Base-by-base conservation (phyloP, 2,797 vertebrate genomes). In the Aselliscus stoliczkanus region DNA sequence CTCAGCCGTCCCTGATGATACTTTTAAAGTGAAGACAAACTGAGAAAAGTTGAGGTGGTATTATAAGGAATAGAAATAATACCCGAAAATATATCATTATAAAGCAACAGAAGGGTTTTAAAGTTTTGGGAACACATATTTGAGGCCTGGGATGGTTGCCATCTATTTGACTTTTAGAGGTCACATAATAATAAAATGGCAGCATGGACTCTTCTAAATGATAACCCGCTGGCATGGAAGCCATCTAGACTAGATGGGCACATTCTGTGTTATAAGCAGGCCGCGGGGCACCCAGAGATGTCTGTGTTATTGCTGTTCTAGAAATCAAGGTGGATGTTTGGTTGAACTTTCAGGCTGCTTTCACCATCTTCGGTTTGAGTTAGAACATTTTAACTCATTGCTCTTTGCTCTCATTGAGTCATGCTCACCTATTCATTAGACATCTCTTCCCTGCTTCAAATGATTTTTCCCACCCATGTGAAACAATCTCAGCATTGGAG, bases 381-480 rank as follows among this genome's bases (percentile, higher is more conserved):
- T n/a, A 58, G 75, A 79, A 20, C 7, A 23, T 82, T 73, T 82
- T 60, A 56, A 31, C 11, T 9, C 29, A 7, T 65, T 64, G 4
- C 4, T 58, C 25, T 87, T 88, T 69, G 17, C 7, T 67, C 12
- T 81, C 65, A 79, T 34, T 62, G 23, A 88, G 25, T 65, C 52
- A n/a, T 37, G 2, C 29, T 67, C 10, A 12, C 20, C 58, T 79
- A 14, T 10, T 94, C 37, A 29, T 42, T 95, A 27, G 31, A 72
- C 93, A 14, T 56, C 37, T 91, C 10, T 77, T 60, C 42, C 64
- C 77, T 44, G 47, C 75, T 90, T 90, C 37, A 80, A 62, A 47
- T 69, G 44, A 56, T 56, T 88, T 94, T 69, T 62, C 75, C 10
- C 34, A 69, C 25, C 29, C 11, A 0, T 75, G 90, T 93, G 31